Conservation (phyloP, 2,888 invertebrate genomes). For the Eledona agricola region DNA sequence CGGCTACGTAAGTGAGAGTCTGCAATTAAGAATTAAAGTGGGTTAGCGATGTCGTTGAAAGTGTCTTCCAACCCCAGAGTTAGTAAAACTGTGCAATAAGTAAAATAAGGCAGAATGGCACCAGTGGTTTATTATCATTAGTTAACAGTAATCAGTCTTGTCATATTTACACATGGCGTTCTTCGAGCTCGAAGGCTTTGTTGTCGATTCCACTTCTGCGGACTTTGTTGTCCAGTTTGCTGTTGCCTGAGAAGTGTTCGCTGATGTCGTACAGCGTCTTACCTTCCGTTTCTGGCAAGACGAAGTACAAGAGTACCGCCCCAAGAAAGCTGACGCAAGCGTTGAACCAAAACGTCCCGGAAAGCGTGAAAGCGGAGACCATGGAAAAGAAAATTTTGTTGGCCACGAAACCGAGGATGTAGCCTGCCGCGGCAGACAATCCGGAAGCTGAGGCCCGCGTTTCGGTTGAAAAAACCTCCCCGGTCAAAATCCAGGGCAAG, state of each 20-base stretch:
- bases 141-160: conserved; percentile 20
- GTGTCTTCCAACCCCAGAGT: conserved; percentile 4
- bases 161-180: conserved; percentile 17
- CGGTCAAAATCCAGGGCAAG: conserved; percentile 82
- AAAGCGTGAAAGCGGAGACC: conserved; percentile 70
- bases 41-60: conserved; percentile 13
- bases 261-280: conserved; percentile 76
- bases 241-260: conserved; percentile 72
- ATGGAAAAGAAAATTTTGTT: conserved; percentile 79
- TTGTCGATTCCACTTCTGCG: conserved; percentile 49
- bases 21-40: conserved; percentile 49
- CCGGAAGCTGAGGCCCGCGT: conserved; percentile 78
- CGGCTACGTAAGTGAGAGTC: conserved; percentile 80
- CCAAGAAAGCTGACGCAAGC: conserved; percentile 71
- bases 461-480: conserved; percentile 77
- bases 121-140: conserved; percentile 19
- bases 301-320: conserved; percentile 71
- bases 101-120: conserved; percentile 18
- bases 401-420: conserved; percentile 77
- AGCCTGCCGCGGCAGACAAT: conserved; percentile 76
- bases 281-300: conserved; percentile 85
- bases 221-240: conserved; percentile 65
- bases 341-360: conserved; percentile 79
- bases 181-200: conserved; percentile 32
- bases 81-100: conserved; percentile 30